Evolutionary conservation across 2,113 vertebrate genomes (phyloP), one percentile per base, ranked within the genome.

Genomic region (Canis aureus): DNA sequence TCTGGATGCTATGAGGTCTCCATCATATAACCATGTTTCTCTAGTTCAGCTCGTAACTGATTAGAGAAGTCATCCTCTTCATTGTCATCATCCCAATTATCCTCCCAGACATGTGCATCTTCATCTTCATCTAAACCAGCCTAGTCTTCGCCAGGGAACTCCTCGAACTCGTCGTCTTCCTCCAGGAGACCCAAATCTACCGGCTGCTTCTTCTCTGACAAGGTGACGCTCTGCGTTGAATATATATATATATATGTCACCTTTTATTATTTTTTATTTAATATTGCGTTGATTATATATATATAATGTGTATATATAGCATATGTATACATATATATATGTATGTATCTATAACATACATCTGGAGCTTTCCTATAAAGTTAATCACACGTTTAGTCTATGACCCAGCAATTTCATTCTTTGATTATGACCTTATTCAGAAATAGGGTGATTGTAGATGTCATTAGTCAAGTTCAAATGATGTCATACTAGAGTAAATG

Each of bases 141-240:
- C 43, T 6, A 43, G 43, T 38, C 99, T 98, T 99, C 99, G 0
- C 99, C 99, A 51, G 99, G 99, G 95, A 99, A 99, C 97, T 99
- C 99, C 97, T 99, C 99, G 96, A 99, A 99, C 97, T 99, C 99
- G 49, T 99, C 99, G 89, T 99, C 99, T 97, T 99, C 99, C 98
- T 99, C 99, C 98, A 99, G 96, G 88, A 99, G 98, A 32, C 99
- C 99, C 97, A 99, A 82, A 55, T 99, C 99, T 19, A 99, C 99
- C 0, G 99, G 99, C 97, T 99, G 99, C 90, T 99, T 99, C 96
- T 99, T 99, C 78, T 99, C 99, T 35, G 99, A 99, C 99, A 99
- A 99, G 27, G 95, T 98, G 51, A 29, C 29, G 27, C 62, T 74
- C 59, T 4, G 43, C 22, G 17, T 38, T 38, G 38, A 38, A 38